Conservation (phyloP, 2,888 invertebrate genomes). For the Ischnus inquisitorius region DNA sequence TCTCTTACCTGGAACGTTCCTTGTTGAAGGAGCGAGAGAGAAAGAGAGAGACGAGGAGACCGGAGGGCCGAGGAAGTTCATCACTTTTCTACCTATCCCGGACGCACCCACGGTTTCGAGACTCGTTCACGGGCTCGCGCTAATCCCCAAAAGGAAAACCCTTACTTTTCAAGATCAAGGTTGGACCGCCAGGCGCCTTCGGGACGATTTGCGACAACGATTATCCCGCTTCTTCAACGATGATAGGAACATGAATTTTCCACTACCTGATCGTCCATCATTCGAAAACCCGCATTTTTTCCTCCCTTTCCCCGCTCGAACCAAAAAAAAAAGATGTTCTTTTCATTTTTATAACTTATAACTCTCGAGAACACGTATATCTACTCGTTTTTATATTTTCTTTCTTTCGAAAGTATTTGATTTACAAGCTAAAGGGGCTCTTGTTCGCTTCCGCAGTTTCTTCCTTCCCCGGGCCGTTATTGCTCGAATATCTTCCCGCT, state of each 20-base stretch:
- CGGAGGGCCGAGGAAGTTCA: slow-evolving; percentile 29
- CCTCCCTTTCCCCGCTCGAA: background rate
- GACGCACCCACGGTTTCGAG: slow-evolving; percentile 16
- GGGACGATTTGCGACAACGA: slow-evolving; percentile 46
- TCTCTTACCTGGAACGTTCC: slow-evolving; percentile 53
- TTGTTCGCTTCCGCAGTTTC: background rate
- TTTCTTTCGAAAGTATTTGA: slow-evolving; percentile 11
- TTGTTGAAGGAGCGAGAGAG: slow-evolving; percentile 19
- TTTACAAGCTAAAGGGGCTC: slow-evolving; percentile 3
- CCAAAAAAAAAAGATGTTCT: background rate
- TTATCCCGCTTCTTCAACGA: background rate
- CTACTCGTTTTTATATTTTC: background rate
- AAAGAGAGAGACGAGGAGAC: background rate
- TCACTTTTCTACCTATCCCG: slow-evolving; percentile 48
- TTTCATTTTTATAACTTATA: slow-evolving; percentile 3
- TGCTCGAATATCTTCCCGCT: background rate
- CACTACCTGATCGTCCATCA: background rate
- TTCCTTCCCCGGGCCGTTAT: background rate
- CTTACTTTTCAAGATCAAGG: slow-evolving; percentile 55
- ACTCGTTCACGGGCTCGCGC: background rate
- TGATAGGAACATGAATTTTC: background rate
- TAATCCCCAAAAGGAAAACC: slow-evolving; percentile 55
- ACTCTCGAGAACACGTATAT: slow-evolving; percentile 2
- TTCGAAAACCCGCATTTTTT: background rate
- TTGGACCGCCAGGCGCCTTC: slow-evolving; percentile 3